Evolutionary conservation across 2,113 vertebrate genomes (phyloP), one percentile per base, ranked within the genome.

Genomic region (Rhinichthys klamathensis): DNA sequence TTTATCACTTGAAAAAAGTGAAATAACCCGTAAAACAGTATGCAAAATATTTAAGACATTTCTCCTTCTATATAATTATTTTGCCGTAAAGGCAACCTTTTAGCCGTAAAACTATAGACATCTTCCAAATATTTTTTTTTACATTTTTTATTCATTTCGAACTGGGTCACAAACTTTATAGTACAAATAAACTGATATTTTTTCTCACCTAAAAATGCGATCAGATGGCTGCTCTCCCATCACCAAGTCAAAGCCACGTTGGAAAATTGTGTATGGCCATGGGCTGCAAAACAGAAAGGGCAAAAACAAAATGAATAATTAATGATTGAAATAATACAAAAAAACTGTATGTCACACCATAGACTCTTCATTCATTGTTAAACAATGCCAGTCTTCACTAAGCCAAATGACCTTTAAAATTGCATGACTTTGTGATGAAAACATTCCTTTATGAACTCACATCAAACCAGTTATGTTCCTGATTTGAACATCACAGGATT

Each of bases 211-310:
- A 94, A 99, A 99, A 91, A 99, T 99, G 91, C 98, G 98, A 95
- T 99, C 98, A 4, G 98, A 99, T 6, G 98, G 98, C 88, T 99
- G 98, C 92, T 99, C 98, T 2, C 98, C 98, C 94, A 99, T 95
- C 90, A 99, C 98, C 92, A 99, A 92, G 94, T 99, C 98, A 90
- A 99, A 99, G 82, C 98, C 98, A 0, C 98, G 96, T 92, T 99
- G 98, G 94, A 99, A 99, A 94, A 99, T 97, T 78, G 98, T 99
- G 90, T 99, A 99, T 0, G 98, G 98, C 98, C 98, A 99, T 74
- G 98, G 98, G 85, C 98, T 99, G 86, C 74, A 93, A 90, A 61
- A 60, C 46, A 86, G 92, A 75, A 76, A 35, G 87, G 25, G 21
- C 10, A 38, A 72, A 41, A 74, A 32, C n/a, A 88, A 83, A 65